Percentiles rank a stretch among this genome's conserved stretches.
phyloP scores from a whole-genome alignment of 1,140 invertebrate species.

The Ceratina calcarata region DNA sequence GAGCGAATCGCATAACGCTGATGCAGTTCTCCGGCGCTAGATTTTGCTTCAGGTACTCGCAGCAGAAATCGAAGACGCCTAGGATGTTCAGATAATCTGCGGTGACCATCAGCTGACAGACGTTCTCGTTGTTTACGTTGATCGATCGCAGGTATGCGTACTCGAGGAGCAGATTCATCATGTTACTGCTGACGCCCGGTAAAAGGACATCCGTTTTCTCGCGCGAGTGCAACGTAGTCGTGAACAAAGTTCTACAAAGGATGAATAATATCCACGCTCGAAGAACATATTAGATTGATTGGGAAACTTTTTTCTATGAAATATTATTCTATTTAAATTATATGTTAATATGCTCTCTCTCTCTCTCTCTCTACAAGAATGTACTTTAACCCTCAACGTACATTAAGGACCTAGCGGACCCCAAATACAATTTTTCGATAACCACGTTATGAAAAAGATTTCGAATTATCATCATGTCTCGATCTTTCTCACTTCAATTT shows the following conservation, averaged over 20 bases:
- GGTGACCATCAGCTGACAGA: conserved; percentile 87
- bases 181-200: conserved; percentile 87
- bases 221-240: conserved; percentile 86
- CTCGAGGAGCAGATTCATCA: conserved; percentile 88
- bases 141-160: conserved; percentile 90
- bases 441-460: no score
- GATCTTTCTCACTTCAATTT: no score
- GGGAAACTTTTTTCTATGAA: no score
- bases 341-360: no score
- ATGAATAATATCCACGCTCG: neutral
- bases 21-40: conserved; percentile 90
- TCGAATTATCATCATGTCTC: no score
- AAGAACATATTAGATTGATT: no score
- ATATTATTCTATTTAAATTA: no score
- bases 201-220: conserved; percentile 87
- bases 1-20: conserved; percentile 89
- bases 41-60: conserved; percentile 85
- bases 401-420: no score
- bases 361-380: no score
- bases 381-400: no score
- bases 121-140: conserved; percentile 87
- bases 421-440: no score
- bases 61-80: conserved; percentile 88
- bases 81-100: conserved; percentile 91
- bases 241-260: conserved; percentile 87